Conservation (phyloP, 2,888 invertebrate species). For the Piscicola geometra region DNA sequence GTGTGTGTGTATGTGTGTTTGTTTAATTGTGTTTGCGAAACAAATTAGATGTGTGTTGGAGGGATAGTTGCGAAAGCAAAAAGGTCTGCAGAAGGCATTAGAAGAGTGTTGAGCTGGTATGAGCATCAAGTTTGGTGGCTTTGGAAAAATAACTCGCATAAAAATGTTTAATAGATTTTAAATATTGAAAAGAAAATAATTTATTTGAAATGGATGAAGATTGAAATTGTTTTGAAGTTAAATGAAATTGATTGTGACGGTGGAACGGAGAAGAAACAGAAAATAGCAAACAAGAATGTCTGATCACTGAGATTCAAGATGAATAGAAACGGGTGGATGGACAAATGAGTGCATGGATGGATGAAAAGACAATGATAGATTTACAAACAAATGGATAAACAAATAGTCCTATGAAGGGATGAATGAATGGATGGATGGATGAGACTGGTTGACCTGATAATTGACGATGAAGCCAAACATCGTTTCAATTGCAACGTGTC, state of each 20-base stretch:
- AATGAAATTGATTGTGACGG: not conserved
- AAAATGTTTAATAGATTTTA: not conserved
- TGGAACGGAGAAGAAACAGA: slow-evolving; percentile 8
- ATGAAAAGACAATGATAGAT: not conserved
- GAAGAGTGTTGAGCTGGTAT: not conserved
- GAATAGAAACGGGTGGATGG: not conserved
- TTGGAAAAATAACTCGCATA: no score
- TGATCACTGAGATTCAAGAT: no score
- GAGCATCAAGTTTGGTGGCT: no score
- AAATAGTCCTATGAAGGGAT: not conserved
- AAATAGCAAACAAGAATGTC: no score
- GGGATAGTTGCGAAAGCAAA: not conserved
- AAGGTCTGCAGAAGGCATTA: not conserved
- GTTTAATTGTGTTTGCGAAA: not conserved
- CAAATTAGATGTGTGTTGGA: no score
- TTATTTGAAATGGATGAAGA: no score
- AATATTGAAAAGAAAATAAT: not conserved
- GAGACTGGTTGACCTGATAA: no score
- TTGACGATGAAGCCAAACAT: no score
- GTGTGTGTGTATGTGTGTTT: slow-evolving; percentile 13
- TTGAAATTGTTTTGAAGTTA: no score
- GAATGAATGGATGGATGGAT: not conserved
- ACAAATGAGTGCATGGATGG: not conserved
- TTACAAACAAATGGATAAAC: not conserved
- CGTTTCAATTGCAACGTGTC: no score